Percentiles rank a stretch among this genome's conserved stretches.
These are phyloP conservation scores for Horisme vitalbata DNA, from an alignment of 2,888 invertebrate genomes.

Conservation along the genomic window DNA sequence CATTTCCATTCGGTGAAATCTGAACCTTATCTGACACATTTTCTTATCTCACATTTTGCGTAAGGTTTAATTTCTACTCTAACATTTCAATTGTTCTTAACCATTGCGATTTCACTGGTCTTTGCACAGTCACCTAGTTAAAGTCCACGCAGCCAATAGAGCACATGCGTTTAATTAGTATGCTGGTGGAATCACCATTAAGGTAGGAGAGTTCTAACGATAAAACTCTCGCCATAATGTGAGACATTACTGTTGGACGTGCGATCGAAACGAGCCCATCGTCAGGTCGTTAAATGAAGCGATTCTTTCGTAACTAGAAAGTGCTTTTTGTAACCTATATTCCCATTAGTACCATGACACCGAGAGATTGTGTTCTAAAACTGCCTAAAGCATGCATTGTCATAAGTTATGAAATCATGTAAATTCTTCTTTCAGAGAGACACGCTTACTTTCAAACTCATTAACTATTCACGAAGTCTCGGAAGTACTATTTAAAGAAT, in stretches of 20 bases:
- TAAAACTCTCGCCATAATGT: conserved; percentile 54
- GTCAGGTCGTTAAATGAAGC: conserved; percentile 66
- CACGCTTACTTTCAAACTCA: conserved; percentile 23
- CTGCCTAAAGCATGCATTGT: conserved; percentile 27
- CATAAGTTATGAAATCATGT: conserved; percentile 21
- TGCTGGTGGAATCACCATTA: too few relatives aligned
- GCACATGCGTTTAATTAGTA: conserved; percentile 13
- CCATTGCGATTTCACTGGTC: not conserved
- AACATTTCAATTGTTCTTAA: conserved; percentile 2
- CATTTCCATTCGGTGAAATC: conserved; percentile 33
- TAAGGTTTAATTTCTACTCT: conserved; percentile 9
- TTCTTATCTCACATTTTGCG: conserved; percentile 23
- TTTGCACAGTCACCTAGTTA: not conserved
- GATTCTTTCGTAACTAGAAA: conserved; percentile 76
- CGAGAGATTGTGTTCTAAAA: conserved; percentile 30
- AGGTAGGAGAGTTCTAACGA: conserved; percentile 12
- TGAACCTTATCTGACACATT: conserved; percentile 32
- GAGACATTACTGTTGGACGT: conserved; percentile 47
- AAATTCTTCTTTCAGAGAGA: conserved; percentile 25
- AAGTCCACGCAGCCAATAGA: conserved; percentile 2
- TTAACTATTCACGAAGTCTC: conserved; percentile 22
- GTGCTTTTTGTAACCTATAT: conserved; percentile 49
- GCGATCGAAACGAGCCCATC: conserved; percentile 61
- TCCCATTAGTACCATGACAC: conserved; percentile 12
- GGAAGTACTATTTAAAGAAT: conserved; percentile 46